These are phyloP conservation scores for Acromyrmex heyeri DNA, from an alignment of 1,140 invertebrate species.

Conservation along the genomic window DNA sequence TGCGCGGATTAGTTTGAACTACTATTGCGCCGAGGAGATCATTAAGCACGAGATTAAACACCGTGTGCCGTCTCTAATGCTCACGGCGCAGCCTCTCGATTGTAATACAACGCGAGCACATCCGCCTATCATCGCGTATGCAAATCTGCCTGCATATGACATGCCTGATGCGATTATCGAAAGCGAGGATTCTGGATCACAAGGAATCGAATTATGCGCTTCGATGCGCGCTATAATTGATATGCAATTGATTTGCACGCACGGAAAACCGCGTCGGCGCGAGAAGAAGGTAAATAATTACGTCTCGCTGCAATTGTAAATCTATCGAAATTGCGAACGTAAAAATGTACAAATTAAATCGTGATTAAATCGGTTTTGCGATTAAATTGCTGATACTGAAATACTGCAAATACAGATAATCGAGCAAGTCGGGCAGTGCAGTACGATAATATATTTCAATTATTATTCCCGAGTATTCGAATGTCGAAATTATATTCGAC, in stretches of 20 bases:
- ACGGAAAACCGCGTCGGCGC: slow-evolving; percentile 1
- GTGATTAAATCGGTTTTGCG: background rate
- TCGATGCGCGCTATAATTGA: slow-evolving; percentile 57
- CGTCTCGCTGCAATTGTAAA: slow-evolving; percentile 13
- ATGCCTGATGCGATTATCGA: slow-evolving; percentile 70
- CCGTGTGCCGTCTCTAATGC: slow-evolving; percentile 58
- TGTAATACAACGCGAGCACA: slow-evolving; percentile 68
- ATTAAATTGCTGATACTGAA: background rate
- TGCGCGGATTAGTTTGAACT: slow-evolving; percentile 33
- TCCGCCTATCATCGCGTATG: slow-evolving; percentile 66
- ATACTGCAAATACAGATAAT: background rate
- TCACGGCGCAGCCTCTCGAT: slow-evolving; percentile 67
- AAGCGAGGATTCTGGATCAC: slow-evolving; percentile 57
- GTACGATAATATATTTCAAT: slow-evolving; percentile 1
- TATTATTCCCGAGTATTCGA: slow-evolving; percentile 3
- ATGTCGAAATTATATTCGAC: background rate
- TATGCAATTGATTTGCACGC: slow-evolving; percentile 49
- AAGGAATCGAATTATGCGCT: slow-evolving; percentile 45
- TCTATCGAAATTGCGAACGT: background rate
- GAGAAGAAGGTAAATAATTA: slow-evolving; percentile 6
- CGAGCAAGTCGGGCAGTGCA: background rate
- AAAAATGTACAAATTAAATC: background rate
- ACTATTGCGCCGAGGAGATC: slow-evolving; percentile 68
- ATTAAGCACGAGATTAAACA: slow-evolving; percentile 70
- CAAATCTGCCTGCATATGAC: slow-evolving; percentile 72